phyloP scores from a whole-genome alignment of 1,140 invertebrate genomes.

The Caerostris extrusa region DNA sequence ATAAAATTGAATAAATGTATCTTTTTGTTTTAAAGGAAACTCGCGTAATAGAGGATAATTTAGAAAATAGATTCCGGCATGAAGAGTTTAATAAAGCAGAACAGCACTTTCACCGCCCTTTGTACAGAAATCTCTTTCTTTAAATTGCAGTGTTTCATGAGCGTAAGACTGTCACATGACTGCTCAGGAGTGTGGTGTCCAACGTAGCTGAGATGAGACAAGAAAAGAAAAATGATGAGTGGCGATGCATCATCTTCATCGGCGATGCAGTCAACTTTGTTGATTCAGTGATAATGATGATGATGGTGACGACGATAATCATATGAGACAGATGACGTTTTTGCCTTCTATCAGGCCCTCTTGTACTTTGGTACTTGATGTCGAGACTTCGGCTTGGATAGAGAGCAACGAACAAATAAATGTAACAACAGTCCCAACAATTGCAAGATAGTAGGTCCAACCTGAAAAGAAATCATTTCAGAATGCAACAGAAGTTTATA shows the following conservation, averaged over 20 bases:
- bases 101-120: background rate
- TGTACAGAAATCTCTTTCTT: too few relatives aligned
- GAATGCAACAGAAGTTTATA: too few relatives aligned
- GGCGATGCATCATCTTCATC: background rate
- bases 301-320: constrained; percentile 72
- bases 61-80: background rate
- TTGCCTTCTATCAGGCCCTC: constrained; percentile 87
- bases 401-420: constrained; percentile 85
- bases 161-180: background rate
- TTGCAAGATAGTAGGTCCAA: constrained; percentile 85
- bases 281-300: background rate
- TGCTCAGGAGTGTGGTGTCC: background rate
- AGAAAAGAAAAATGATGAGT: background rate
- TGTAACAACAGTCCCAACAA: constrained; percentile 84
- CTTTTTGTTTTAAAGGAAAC: too few relatives aligned
- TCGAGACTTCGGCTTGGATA: constrained; percentile 86
- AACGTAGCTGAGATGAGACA: background rate
- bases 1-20: too few relatives aligned
- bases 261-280: too few relatives aligned
- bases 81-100: background rate
- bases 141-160: background rate
- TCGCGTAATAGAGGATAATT: background rate
- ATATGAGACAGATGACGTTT: constrained; percentile 86
- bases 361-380: constrained; percentile 87
- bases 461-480: constrained; percentile 82